Evolutionary conservation across 2,797 vertebrate genomes (phyloP), one percentile per base, ranked within the genome.

Genomic region (Falco rusticolus): DNA sequence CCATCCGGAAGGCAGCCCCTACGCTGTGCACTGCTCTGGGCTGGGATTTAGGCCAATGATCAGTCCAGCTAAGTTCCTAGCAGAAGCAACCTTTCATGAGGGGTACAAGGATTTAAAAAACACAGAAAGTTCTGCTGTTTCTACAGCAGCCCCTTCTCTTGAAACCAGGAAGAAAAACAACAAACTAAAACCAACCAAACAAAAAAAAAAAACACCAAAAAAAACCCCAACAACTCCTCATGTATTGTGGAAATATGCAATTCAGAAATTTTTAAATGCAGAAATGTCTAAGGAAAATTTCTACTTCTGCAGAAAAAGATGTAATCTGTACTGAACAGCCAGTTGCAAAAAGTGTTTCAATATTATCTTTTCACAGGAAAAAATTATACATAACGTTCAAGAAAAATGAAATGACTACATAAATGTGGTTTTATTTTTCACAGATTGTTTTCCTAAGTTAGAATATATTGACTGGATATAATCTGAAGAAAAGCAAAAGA

Each of bases 371-470:
- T 84, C 79, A 83, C 33, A 51, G 50, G 63, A 79, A 93, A 94
- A 97, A 93, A 91, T 6, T 60, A 90, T 61, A 85, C 25, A 60
- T 75, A 84, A 77, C 65, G 5, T 51, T 78, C 41, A 88, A 91
- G 77, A 90, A 93, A 95, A 93, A 39, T 72, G 59, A 91, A 85
- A 88, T 86, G 74, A 95, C 79, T 50, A 84, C 72, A 82, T 87
- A 94, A 96, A 82, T 68, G 60, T 29, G 87, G 63, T 93, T 92
- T 95, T 81, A 84, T 75, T 83, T 85, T 87, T 72, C 63, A 45
- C 5, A 81, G 63, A 72, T 53, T 92, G 31, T 33, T 84, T 74
- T 54, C 48, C 28, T 66, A 68, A 86, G 9, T 64, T 94, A 76
- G n/a, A 78, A 24, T 79, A 53, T 48, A 60, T 92, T 41, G 14